phyloP scores from a whole-genome alignment of 2,797 vertebrate genomes.

The Platalea minor region DNA sequence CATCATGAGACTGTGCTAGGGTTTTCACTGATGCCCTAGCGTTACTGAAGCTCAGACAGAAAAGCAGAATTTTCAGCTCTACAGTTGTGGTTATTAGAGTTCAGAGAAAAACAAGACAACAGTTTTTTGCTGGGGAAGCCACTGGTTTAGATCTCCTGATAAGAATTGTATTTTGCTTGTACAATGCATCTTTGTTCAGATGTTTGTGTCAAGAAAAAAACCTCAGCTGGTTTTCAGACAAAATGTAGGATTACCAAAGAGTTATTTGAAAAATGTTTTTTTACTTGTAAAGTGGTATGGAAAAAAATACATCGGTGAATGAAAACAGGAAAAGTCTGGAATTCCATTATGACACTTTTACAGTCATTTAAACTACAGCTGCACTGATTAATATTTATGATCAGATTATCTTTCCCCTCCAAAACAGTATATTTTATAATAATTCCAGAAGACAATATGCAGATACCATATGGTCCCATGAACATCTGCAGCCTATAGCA shows the following conservation, averaged over 20 bases:
- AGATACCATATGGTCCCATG: conserved; percentile 37
- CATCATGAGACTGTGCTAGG: background rate
- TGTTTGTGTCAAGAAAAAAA: background rate
- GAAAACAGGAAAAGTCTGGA: background rate
- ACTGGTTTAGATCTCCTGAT: background rate
- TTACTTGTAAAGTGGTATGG: background rate
- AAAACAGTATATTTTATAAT: background rate
- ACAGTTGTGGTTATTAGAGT: background rate
- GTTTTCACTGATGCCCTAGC: background rate
- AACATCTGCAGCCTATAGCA: conserved; percentile 54
- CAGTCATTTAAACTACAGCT: background rate
- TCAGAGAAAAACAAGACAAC: background rate
- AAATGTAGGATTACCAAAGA: background rate
- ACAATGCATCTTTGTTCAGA: background rate
- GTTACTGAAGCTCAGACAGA: background rate
- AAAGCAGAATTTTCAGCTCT: background rate
- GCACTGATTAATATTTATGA: conserved; percentile 18
- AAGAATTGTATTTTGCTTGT: background rate
- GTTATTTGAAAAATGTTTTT: background rate
- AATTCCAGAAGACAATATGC: conserved; percentile 39
- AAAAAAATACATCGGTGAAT: background rate
- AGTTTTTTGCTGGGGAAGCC: background rate
- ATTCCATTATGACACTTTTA: background rate
- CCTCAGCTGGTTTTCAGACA: background rate
- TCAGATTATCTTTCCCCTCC: background rate